A percentile compares a stretch with the other conserved stretches of the same genome.
Evolutionary conservation across 1,140 invertebrate species (phyloP).

Genomic region (Sarcophaga peregrina): DNA sequence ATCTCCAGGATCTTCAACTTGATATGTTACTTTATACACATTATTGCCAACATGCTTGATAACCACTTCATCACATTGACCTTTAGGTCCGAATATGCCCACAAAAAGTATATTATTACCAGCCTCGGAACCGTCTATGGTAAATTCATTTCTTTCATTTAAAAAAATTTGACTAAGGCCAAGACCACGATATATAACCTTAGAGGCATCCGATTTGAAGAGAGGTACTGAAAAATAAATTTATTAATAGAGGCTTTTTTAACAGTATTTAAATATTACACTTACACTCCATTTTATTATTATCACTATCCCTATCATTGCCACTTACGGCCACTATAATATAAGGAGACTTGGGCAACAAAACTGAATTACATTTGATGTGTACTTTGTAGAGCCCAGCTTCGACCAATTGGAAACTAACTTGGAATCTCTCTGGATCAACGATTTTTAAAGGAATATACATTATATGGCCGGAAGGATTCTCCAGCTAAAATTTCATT

Average conservation of each 20-base stretch:
- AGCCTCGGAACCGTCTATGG: slow-evolving; percentile 80
- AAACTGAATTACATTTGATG: slow-evolving; percentile 87
- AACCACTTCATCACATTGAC: slow-evolving; percentile 87
- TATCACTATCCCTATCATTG: slow-evolving; percentile 69
- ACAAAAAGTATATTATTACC: slow-evolving; percentile 90
- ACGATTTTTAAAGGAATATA: slow-evolving; percentile 68
- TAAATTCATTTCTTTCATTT: slow-evolving; percentile 86
- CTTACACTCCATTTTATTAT: slow-evolving; percentile 35
- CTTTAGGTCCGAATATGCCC: slow-evolving; percentile 86
- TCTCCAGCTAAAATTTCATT: slow-evolving; percentile 51
- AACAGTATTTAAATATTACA: background rate
- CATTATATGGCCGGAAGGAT: slow-evolving; percentile 53
- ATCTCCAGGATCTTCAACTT: slow-evolving; percentile 82
- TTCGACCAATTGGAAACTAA: slow-evolving; percentile 86
- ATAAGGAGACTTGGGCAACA: slow-evolving; percentile 87
- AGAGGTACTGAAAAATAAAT: slow-evolving; percentile 67
- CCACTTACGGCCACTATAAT: slow-evolving; percentile 78
- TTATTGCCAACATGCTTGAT: slow-evolving; percentile 86
- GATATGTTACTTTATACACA: slow-evolving; percentile 80
- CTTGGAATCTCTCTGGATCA: slow-evolving; percentile 82
- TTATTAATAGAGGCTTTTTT: background rate
- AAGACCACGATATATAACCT: slow-evolving; percentile 84
- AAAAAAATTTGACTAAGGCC: slow-evolving; percentile 86
- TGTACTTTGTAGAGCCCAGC: slow-evolving; percentile 91
- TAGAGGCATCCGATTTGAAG: slow-evolving; percentile 84